A percentile compares a stretch with the other conserved stretches of the same genome.
Conservation (phyloP, 2,113 vertebrate genomes). For the Halcyon senegalensis region DNA sequence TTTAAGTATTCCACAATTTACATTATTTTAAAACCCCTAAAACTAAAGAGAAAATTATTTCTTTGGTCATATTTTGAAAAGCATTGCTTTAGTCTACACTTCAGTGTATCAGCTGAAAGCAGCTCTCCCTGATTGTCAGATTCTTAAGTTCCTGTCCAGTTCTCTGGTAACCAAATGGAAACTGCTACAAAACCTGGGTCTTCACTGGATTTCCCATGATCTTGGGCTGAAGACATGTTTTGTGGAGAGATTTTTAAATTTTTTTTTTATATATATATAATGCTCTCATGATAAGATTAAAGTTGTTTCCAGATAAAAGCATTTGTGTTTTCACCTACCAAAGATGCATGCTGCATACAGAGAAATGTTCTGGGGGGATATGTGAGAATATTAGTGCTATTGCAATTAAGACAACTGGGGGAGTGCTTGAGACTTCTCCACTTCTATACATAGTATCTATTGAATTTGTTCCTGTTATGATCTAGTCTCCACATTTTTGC, state of each 20-base stretch:
- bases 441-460: not conserved
- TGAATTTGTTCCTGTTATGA: not conserved
- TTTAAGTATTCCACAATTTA: not conserved
- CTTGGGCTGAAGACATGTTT: not conserved
- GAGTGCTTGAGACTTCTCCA: not conserved
- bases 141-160: not conserved
- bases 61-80: not conserved
- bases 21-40: too few species aligned
- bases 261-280: not conserved
- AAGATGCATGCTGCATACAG: rapidly evolving
- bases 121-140: not conserved
- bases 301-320: not conserved
- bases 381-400: not conserved
- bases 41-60: not conserved
- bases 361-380: not conserved
- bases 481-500: not conserved
- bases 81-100: not conserved
- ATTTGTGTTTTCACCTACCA: not conserved
- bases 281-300: not conserved
- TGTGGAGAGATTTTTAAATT: not conserved
- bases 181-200: not conserved
- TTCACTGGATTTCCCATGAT: not conserved
- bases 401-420: not conserved
- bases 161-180: not conserved
- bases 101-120: not conserved